Evolutionary conservation across 2,888 invertebrate species (phyloP), one percentile per base, ranked within the genome.

Genomic region (Diplazon laetatorius): DNA sequence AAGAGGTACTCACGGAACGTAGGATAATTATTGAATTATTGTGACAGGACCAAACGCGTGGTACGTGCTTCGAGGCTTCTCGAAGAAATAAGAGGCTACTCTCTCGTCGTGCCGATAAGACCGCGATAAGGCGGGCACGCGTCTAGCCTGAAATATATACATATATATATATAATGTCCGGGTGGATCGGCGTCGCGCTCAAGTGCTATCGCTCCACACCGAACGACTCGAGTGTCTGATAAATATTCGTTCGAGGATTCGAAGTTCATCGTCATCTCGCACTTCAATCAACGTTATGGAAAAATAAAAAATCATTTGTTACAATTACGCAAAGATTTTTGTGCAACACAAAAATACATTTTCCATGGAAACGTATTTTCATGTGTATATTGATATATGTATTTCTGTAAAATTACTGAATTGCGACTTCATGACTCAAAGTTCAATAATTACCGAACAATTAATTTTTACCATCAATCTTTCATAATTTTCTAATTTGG

Each of bases 21-120:
- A n/a, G 74, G 79, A 81, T 82, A 84, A 84, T 82, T 83, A 80
- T 78, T 80, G 71, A 82, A 80, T 84, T 83, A 83, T 81, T 80
- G 75, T 73, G 82, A 83, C 80, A 50, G 70, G 62, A 55, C 37
- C 55, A 68, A 68, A 66, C 62, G 71, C 22, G 65, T 52, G 59
- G 8, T 37, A 35, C 57, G 52, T 52, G 25, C 70, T 78, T 50
- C 22, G 50, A 37, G 44, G 50, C 52, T 70, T 65, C 68, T 72
- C 25, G 55, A 55, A 48, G 39, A 72, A 73, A 60, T 69, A 52
- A n/a, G n/a, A n/a, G 48, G 57, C 44, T 57, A 68, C 57, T 57
- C 68, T 30, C 42, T 30, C 20, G 39, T 20, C 44, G 44, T 20
- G 18, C 10, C 9, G 78, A 78, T 78, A 78, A 78, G 59, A 14